Base-by-base conservation (phyloP, 2,888 invertebrate species). In the Dasypolia templi region DNA sequence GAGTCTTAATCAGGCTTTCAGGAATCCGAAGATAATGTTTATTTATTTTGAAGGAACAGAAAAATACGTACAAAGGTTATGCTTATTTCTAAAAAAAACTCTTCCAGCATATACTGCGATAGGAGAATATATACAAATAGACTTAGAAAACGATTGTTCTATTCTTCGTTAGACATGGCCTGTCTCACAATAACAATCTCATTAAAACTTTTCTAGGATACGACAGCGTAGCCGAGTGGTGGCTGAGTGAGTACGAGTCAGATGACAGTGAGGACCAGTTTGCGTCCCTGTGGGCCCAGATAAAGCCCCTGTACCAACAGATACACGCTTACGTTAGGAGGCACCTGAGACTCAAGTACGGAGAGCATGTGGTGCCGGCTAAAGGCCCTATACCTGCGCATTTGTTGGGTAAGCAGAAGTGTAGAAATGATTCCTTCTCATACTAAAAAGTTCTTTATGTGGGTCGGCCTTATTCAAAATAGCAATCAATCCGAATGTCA, bases 271-370 rank as follows among this genome's bases (percentile, higher is more conserved):
- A 97, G 86, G 92, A 97, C 0, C 97, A 98, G 89, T 94, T 98
- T 72, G 97, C 97, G 5, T 93, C 95, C 0, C 96, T 98, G 1
- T 98, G 98, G 97, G 94, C 97, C n/a, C 97, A 98, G 90, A 92
- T 99, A 59, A 97, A 97, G 83, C 99, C 99, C 0, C 93, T 99
- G 2, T 99, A 99, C 89, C 93, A 97, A 65, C 97, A 98, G 91
- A 95, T 99, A 19, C 99, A 99, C 90, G 98, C 98, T 0, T 99
- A 98, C 89, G 98, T 98, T 0, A 96, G 98, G 71, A 95, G 97
- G 75, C 97, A 97, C 63, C 94, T 99, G 51, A 95, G 97, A 22
- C 92, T 97, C 74, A 96, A 97, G 77, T 98, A 98, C 89, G 98
- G 98, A 0, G 97, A 97, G 17, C 90, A 95, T 0, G 94, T 97